A percentile compares a stretch with the other conserved stretches of the same genome.
phyloP scores from a whole-genome alignment of 1,140 invertebrate species.

The Geopemphigus sp. region DNA sequence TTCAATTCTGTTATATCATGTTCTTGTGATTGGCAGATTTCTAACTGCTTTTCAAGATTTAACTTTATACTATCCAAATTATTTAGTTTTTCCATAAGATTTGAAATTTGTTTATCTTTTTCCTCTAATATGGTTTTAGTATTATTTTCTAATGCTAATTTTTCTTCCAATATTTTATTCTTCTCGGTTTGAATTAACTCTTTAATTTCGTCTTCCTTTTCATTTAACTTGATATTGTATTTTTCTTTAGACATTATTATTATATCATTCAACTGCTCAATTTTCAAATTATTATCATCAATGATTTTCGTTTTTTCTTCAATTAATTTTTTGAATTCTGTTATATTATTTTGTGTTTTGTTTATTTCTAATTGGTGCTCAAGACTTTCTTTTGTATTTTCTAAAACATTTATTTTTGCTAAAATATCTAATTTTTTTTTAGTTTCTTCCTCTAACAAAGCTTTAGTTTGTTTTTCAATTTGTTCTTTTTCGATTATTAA shows the following conservation, averaged over 20 bases:
- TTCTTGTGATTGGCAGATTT: background rate
- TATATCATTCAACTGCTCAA: background rate
- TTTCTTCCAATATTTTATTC: background rate
- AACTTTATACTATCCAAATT: background rate
- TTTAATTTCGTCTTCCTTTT: slow-evolving; percentile 13
- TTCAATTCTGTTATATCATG: background rate
- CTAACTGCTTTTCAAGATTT: slow-evolving; percentile 3
- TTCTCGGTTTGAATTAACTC: background rate
- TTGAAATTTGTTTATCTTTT: slow-evolving; percentile 10
- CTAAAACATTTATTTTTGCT: background rate
- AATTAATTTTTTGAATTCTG: background rate
- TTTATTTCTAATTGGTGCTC: background rate
- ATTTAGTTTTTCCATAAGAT: background rate
- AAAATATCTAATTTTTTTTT: background rate
- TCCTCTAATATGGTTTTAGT: background rate
- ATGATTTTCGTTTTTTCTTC: slow-evolving; percentile 10
- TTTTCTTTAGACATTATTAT: background rate
- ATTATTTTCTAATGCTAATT: background rate
- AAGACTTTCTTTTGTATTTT: background rate
- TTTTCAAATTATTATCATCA: background rate
- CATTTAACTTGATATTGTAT: background rate
- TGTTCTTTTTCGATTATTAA: background rate
- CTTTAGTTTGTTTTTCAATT: background rate
- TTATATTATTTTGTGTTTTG: background rate
- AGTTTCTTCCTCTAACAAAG: slow-evolving; percentile 7